Percentiles rank a stretch among this genome's conserved stretches.
These are phyloP conservation scores for Felis chaus DNA, from an alignment of 2,113 vertebrate species.

Conservation along the genomic window DNA sequence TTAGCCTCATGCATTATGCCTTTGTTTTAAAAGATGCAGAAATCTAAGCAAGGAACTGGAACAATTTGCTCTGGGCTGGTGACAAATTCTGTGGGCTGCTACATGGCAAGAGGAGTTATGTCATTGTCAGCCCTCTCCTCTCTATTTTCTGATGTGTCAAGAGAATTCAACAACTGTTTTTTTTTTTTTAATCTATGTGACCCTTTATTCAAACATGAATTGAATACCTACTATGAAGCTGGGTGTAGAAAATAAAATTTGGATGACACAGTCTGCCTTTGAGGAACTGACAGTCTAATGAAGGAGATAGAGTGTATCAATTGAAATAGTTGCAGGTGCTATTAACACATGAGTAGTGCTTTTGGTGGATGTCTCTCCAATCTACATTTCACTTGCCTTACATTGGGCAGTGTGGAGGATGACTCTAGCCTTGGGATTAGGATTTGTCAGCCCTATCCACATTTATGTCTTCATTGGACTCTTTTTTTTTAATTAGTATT, in stretches of 20 bases:
- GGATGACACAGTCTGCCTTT: not conserved
- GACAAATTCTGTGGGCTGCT: constrained; percentile 62
- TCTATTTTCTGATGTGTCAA: constrained; percentile 37
- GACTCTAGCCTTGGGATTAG: not conserved
- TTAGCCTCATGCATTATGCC: constrained; percentile 72
- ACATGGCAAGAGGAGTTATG: not conserved
- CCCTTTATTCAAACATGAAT: not conserved
- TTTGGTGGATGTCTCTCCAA: not conserved
- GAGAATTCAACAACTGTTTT: not conserved
- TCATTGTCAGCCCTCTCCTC: constrained; percentile 40
- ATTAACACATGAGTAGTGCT: no score
- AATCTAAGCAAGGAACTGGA: constrained; percentile 66
- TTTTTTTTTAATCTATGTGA: not conserved
- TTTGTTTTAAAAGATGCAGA: constrained; percentile 74
- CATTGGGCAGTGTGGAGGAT: not conserved
- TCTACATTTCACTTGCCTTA: not conserved
- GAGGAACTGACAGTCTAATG: not conserved
- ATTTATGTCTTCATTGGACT: not conserved
- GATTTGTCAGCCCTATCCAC: not conserved
- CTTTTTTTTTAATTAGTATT: not conserved
- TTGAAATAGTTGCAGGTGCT: not conserved
- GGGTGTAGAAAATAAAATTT: not conserved
- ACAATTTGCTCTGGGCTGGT: constrained; percentile 62
- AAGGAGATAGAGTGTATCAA: not conserved
- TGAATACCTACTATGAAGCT: not conserved